phyloP scores from a whole-genome alignment of 2,113 vertebrate species.

The Cebidichthys violaceus region DNA sequence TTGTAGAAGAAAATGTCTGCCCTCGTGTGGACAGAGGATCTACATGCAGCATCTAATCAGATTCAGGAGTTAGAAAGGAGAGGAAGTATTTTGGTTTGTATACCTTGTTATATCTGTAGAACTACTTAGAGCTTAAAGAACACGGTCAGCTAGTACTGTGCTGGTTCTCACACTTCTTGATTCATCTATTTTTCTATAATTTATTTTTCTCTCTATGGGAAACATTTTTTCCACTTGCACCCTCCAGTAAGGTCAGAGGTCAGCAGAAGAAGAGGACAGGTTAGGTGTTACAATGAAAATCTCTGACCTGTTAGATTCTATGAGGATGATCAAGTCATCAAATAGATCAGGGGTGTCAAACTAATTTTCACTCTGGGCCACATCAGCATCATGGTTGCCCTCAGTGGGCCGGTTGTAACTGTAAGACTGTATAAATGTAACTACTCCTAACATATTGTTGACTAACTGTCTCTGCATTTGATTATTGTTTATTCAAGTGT shows the following conservation, averaged over 20 bases:
- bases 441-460: too few relatives aligned
- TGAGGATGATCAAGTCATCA: neutral
- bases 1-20: conserved; percentile 30
- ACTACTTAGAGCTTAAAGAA: neutral
- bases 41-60: conserved; percentile 24
- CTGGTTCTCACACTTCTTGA: neutral
- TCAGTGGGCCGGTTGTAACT: too few relatives aligned
- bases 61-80: conserved; percentile 26
- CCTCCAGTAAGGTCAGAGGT: neutral
- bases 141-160: neutral
- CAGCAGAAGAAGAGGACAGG: neutral
- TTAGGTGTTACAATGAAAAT: neutral
- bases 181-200: neutral
- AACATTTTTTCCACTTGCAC: too few relatives aligned
- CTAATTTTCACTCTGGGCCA: too few relatives aligned
- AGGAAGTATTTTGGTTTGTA: conserved; percentile 60
- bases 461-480: too few relatives aligned
- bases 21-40: conserved; percentile 62
- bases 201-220: neutral
- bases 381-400: too few relatives aligned
- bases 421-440: too few relatives aligned
- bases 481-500: too few relatives aligned
- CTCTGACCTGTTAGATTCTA: neutral
- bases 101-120: neutral
- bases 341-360: too few relatives aligned